phyloP scores from a whole-genome alignment of 2,113 vertebrate genomes.

The Hiodon tergisus region DNA sequence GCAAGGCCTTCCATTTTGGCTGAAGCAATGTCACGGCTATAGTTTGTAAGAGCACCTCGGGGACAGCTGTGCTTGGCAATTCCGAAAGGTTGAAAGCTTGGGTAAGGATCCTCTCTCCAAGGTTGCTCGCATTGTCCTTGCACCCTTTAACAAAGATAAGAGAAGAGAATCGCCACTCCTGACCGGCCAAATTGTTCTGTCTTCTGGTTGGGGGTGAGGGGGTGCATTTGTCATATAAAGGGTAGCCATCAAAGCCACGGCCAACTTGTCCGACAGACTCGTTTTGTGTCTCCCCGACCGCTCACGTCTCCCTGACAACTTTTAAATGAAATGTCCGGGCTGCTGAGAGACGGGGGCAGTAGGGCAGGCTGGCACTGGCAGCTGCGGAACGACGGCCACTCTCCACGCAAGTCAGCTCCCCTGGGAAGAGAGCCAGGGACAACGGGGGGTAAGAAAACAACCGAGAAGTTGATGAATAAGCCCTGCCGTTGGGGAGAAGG shows the following conservation, averaged over 20 bases:
- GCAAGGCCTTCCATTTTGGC: too few species aligned
- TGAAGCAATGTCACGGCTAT: neutral
- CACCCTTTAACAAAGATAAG: neutral
- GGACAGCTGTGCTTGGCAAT: neutral
- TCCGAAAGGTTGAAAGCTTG: neutral
- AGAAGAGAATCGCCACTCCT: neutral
- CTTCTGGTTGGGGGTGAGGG: neutral
- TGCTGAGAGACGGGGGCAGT: neutral
- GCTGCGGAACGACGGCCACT: neutral
- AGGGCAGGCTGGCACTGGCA: too few species aligned
- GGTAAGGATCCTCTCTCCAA: neutral
- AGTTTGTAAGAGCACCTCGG: neutral
- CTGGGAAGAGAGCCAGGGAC: slow-evolving; percentile 24
- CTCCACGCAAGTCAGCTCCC: neutral
- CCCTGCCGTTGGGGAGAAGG: slow-evolving; percentile 52
- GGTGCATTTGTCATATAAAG: neutral
- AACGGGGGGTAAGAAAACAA: slow-evolving; percentile 32
- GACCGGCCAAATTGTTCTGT: neutral
- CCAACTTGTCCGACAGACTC: neutral
- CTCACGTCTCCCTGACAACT: neutral
- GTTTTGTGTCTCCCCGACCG: neutral
- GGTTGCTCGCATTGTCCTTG: neutral
- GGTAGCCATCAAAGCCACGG: neutral
- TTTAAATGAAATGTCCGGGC: neutral
- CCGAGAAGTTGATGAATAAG: slow-evolving; percentile 58